Conservation (phyloP, 2,888 invertebrate genomes). For the Agelastica alni region DNA sequence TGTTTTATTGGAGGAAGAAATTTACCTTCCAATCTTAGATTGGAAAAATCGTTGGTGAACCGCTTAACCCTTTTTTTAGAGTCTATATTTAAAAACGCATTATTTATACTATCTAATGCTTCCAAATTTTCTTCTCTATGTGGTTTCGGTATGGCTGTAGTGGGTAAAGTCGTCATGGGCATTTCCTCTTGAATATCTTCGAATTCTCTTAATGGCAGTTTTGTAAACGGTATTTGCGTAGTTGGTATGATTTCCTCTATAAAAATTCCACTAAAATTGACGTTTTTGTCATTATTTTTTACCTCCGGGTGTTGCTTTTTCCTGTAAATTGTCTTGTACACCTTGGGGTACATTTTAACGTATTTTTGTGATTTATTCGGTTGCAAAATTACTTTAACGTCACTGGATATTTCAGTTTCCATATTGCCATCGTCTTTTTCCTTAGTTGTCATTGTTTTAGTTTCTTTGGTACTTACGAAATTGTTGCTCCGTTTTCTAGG, state of each 20-base stretch:
- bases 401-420: constrained; percentile 49
- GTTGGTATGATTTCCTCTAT: constrained; percentile 26
- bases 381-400: constrained; percentile 44
- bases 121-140: constrained; percentile 2
- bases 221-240: constrained; percentile 16
- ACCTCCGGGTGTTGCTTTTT: constrained; percentile 5
- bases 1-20: constrained; percentile 45
- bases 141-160: constrained; percentile 33
- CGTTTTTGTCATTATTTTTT: neutral
- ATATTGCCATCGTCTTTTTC: constrained; percentile 42
- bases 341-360: constrained; percentile 46
- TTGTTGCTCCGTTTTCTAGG: constrained; percentile 31
- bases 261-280: constrained; percentile 18
- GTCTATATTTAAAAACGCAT: constrained; percentile 17
- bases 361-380: constrained; percentile 45
- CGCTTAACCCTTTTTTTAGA: constrained; percentile 28
- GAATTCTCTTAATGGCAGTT: constrained; percentile 17
- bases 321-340: constrained; percentile 31
- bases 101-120: constrained; percentile 18
- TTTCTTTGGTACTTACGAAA: constrained; percentile 41
- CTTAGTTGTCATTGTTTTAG: constrained; percentile 45
- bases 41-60: constrained; percentile 41
- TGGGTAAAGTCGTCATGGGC: constrained; percentile 32
- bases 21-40: constrained; percentile 42
- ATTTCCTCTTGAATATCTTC: constrained; percentile 28